phyloP scores from a whole-genome alignment of 2,888 invertebrate species.

The Drosophila limbata region DNA sequence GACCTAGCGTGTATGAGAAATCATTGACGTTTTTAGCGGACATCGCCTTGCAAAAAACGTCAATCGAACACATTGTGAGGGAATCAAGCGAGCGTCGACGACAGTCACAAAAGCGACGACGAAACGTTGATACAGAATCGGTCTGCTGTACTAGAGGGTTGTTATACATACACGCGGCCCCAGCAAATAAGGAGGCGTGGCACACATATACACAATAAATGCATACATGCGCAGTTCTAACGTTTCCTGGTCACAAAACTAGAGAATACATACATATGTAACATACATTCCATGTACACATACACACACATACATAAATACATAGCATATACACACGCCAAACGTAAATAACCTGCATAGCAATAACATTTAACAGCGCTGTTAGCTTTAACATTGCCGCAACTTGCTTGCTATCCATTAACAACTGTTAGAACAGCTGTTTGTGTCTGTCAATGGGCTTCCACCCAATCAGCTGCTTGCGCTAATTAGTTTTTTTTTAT shows the following conservation, averaged over 20 bases:
- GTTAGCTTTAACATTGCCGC: conserved; percentile 21
- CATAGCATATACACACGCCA: too few species aligned
- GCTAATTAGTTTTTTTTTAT: conserved; percentile 24
- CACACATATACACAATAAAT: conserved; percentile 12
- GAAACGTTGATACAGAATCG: too few species aligned
- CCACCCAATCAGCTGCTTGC: conserved; percentile 41
- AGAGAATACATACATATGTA: conserved; percentile 16
- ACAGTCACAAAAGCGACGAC: too few species aligned
- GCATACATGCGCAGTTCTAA: conserved; percentile 54
- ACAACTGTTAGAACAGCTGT: conserved; percentile 68
- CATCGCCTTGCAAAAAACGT: too few species aligned
- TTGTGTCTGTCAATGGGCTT: conserved; percentile 7
- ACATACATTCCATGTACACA: conserved; percentile 12
- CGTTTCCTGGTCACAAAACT: conserved; percentile 49
- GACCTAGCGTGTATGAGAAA: too few species aligned
- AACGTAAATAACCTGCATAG: background rate
- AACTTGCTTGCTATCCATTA: conserved; percentile 37
- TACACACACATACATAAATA: background rate
- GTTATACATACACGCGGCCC: conserved; percentile 33
- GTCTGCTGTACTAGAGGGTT: too few species aligned
- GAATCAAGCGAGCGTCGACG: too few species aligned
- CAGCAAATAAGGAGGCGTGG: conserved; percentile 39
- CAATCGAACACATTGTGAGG: too few species aligned
- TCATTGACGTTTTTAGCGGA: too few species aligned
- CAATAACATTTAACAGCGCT: conserved; percentile 26